A percentile compares a stretch with the other conserved stretches of the same genome.
phyloP scores from a whole-genome alignment of 2,113 vertebrate genomes.

The Phrynosoma blainvillii region DNA sequence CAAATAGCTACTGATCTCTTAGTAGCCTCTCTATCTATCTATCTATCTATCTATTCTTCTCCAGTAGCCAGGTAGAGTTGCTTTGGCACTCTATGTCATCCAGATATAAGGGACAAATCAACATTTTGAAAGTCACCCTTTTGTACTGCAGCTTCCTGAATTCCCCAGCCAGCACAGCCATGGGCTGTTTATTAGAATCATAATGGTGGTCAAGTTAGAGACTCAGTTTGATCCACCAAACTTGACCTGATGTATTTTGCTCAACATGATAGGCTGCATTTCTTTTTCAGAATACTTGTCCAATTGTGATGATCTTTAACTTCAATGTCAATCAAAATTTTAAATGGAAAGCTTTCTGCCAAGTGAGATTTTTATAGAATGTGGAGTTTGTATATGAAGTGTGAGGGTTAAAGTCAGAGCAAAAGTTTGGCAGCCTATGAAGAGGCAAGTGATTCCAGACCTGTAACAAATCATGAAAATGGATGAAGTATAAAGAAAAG shows the following conservation, averaged over 20 bases:
- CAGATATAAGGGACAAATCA: not conserved
- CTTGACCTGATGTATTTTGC: not conserved
- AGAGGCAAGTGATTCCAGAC: conserved; percentile 64
- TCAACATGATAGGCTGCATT: not conserved
- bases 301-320: conserved; percentile 63
- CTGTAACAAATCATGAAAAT: conserved; percentile 68
- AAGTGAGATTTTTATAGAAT: not conserved
- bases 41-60: not conserved
- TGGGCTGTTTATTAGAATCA: not conserved
- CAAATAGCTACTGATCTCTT: not conserved
- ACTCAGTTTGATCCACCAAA: not conserved
- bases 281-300: conserved; percentile 40
- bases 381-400: not conserved
- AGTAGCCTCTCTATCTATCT: not conserved
- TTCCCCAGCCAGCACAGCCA: not conserved
- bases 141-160: not conserved
- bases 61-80: not conserved
- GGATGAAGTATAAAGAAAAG: conserved; percentile 62
- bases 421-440: conserved; percentile 59
- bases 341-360: not conserved
- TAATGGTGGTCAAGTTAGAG: no score
- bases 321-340: conserved; percentile 63
- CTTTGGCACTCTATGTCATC: not conserved
- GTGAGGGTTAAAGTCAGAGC: conserved; percentile 53
- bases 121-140: not conserved